phyloP scores from a whole-genome alignment of 2,113 vertebrate species.

The Amblyopsis rosae region DNA sequence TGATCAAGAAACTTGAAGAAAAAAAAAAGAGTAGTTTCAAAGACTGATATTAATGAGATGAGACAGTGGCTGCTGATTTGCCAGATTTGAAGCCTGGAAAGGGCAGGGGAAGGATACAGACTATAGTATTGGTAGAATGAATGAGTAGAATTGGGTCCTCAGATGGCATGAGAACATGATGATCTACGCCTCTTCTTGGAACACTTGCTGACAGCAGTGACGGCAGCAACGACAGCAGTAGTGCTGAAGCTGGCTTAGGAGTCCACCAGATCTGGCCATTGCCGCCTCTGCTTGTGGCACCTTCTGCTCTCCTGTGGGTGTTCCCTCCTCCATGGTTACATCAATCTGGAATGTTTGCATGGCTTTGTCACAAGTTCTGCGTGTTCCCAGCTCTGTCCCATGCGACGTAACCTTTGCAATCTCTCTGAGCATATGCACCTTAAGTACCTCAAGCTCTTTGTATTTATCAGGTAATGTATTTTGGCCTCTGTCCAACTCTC shows the following conservation, averaged over 20 bases:
- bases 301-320: not conserved
- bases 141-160: not conserved
- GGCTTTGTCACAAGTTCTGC: slow-evolving; percentile 29
- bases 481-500: not conserved
- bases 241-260: slow-evolving; percentile 41
- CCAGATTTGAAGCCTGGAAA: no score
- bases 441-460: slow-evolving; percentile 32
- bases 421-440: slow-evolving; percentile 27
- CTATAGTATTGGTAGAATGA: not conserved
- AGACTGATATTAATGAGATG: no score
- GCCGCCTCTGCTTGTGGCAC: not conserved
- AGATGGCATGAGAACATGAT: no score
- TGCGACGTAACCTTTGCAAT: slow-evolving; percentile 22
- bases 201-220: slow-evolving; percentile 17
- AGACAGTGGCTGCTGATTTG: no score
- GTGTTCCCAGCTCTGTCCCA: slow-evolving; percentile 1
- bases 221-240: slow-evolving; percentile 54
- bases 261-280: slow-evolving; percentile 11
- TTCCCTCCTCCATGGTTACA: not conserved
- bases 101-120: no score
- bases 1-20: no score
- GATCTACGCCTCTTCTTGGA: slow-evolving; percentile 9
- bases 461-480: slow-evolving; percentile 11
- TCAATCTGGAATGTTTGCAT: slow-evolving; percentile 36
- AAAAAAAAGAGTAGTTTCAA: not conserved